Conservation (phyloP, 2,888 invertebrate species). For the Cephus pulcher region DNA sequence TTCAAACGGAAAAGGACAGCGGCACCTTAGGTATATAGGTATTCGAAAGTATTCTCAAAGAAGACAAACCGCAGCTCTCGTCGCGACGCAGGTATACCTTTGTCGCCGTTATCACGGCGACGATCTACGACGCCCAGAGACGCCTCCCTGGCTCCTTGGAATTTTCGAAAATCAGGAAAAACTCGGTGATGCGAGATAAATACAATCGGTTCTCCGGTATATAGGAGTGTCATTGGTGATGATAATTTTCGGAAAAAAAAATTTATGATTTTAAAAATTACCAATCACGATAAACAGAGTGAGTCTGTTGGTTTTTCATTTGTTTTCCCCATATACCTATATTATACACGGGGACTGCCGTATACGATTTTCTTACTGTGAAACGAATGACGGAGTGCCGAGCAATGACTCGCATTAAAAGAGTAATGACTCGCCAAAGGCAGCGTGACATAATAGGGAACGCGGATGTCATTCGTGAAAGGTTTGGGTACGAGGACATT, state of each 20-base stretch:
- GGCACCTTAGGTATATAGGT: not conserved
- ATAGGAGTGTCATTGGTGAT: not conserved
- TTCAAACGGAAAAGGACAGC: conserved; percentile 21
- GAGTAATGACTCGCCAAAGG: conserved; percentile 28
- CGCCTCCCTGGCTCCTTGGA: not conserved
- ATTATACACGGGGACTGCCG: not conserved
- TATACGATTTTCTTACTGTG: not conserved
- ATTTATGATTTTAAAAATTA: not conserved
- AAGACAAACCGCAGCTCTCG: not conserved
- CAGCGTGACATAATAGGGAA: conserved; percentile 42
- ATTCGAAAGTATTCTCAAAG: not conserved
- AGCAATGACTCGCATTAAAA: conserved; percentile 37
- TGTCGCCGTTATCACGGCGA: not conserved
- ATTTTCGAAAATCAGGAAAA: not conserved
- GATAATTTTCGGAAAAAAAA: not conserved
- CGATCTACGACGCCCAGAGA: not conserved
- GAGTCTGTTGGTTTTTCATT: not conserved
- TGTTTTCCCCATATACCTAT: not conserved
- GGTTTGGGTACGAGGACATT: conserved; percentile 31
- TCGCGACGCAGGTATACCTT: not conserved
- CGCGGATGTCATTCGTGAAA: conserved; percentile 28
- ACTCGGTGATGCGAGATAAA: not conserved
- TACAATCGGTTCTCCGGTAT: not conserved
- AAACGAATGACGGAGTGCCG: conserved; percentile 3
- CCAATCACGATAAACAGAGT: not conserved